These are phyloP conservation scores for Araneus ventricosus DNA, from an alignment of 1,140 invertebrate species.

Conservation along the genomic window DNA sequence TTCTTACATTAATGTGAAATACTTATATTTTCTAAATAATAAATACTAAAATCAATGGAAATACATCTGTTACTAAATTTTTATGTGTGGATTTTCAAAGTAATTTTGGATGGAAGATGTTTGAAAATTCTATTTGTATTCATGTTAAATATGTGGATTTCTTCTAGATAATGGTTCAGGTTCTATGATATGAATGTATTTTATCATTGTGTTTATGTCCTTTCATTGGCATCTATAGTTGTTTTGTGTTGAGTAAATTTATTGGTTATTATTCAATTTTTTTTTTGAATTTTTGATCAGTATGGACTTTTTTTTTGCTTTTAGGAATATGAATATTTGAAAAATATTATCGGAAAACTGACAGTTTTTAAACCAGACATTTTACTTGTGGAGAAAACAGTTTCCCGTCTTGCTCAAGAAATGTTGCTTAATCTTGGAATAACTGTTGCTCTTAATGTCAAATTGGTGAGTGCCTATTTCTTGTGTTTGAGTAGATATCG, in stretches of 20 bases:
- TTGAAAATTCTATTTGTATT: no score
- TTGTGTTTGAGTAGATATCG: neutral
- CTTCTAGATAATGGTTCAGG: no score
- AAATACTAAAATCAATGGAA: no score
- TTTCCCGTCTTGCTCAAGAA: constrained; percentile 93
- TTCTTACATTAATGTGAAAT: no score
- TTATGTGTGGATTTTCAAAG: no score
- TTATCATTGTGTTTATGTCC: no score
- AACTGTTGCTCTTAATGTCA: constrained; percentile 93
- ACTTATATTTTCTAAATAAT: no score
- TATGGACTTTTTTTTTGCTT: constrained; percentile 62
- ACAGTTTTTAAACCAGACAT: constrained; percentile 90
- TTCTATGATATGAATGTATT: no score
- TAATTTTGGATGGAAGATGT: no score
- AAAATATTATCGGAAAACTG: constrained; percentile 93
- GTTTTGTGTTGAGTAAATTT: neutral
- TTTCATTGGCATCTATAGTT: neutral
- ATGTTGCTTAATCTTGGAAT: constrained; percentile 89
- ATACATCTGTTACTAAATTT: no score
- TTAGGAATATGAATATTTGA: constrained; percentile 93
- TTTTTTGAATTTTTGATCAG: neutral
- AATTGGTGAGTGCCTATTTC: constrained; percentile 81
- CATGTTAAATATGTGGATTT: no score
- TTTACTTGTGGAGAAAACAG: constrained; percentile 93
- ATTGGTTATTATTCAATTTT: neutral